These are phyloP conservation scores for Coleophora flavipennella DNA, from an alignment of 2,888 invertebrate species.

Conservation along the genomic window DNA sequence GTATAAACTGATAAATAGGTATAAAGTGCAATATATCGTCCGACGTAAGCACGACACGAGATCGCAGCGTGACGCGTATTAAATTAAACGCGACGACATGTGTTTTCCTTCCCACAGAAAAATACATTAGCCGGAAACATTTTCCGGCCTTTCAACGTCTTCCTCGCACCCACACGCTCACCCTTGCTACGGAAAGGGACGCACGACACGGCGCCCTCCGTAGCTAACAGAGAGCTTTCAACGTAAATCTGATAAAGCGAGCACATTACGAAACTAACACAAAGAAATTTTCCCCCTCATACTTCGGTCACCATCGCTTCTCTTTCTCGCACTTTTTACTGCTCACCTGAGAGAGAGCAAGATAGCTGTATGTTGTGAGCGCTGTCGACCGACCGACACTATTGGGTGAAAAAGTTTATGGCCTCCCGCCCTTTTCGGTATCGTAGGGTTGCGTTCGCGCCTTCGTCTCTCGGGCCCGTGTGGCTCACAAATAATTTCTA, in stretches of 20 bases:
- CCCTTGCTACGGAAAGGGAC: constrained; percentile 28
- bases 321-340: constrained; percentile 16
- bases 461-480: constrained; percentile 28
- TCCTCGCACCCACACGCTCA: constrained; percentile 24
- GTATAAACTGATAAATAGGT: too few relatives aligned
- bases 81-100: constrained; percentile 72
- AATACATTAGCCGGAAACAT: constrained; percentile 67
- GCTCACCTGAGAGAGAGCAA: constrained; percentile 24
- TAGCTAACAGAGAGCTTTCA: constrained; percentile 67
- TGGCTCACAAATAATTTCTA: constrained; percentile 50
- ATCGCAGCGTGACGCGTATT: constrained; percentile 68
- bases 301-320: constrained; percentile 22
- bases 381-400: constrained; percentile 26
- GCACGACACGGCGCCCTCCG: constrained; percentile 48
- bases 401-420: constrained; percentile 61
- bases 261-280: constrained; percentile 65
- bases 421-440: constrained; percentile 52
- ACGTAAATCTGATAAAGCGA: constrained; percentile 70
- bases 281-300: constrained; percentile 61
- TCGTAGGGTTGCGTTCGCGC: constrained; percentile 59
- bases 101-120: constrained; percentile 73
- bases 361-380: constrained; percentile 24
- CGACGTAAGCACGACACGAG: constrained; percentile 38
- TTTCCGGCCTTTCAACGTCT: constrained; percentile 44
- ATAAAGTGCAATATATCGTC: constrained; percentile 10